Base-by-base conservation (phyloP, 2,888 invertebrate species). In the Anarsia innoxiella region DNA sequence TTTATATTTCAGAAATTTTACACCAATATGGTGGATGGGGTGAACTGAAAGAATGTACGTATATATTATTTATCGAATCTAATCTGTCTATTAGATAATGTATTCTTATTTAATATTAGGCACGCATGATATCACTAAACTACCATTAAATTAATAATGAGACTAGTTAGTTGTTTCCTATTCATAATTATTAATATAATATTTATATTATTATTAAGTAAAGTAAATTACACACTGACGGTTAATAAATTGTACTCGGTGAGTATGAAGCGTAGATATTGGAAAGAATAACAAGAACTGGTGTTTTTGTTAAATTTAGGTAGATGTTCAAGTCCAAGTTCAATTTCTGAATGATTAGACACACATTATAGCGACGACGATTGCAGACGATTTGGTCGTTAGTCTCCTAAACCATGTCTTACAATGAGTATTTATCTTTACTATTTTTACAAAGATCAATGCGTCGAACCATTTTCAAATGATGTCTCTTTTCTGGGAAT, bases 121-220 rank as follows among this genome's bases (percentile, higher is more conserved):
- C 83, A 83, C 83, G 73, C 79, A 62, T 65, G 65, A 70, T 78
- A 73, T 76, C 68, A 75, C 73, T 79, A 75, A 59, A 37, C 39
- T 39, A 42, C 39, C 60, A 75, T 59, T 70, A 73, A 71, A 69
- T 56, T 54, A 58, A 50, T 54, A 52, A 76, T 82, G 80, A 84
- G 83, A 84, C 83, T 84, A 83, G 83, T 84, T 84, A 84, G 83
- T 82, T 80, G 62, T 57, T 74, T 59, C 61, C 67, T 82, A 79
- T 52, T 39, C 71, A 79, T 78, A 53, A 59, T 63, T 75, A 76
- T 70, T 73, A 72, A 69, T 70, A 63, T 68, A 37, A 68, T 54
- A 55, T 60, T 46, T 58, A 61, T 57, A 60, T 51, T 53, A 58
- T 62, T 9, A n/a, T 25, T 9, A 25, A 3, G 3, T 25, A 9